Base-by-base conservation (phyloP, 2,888 invertebrate species). In the Parnassius smintheus region DNA sequence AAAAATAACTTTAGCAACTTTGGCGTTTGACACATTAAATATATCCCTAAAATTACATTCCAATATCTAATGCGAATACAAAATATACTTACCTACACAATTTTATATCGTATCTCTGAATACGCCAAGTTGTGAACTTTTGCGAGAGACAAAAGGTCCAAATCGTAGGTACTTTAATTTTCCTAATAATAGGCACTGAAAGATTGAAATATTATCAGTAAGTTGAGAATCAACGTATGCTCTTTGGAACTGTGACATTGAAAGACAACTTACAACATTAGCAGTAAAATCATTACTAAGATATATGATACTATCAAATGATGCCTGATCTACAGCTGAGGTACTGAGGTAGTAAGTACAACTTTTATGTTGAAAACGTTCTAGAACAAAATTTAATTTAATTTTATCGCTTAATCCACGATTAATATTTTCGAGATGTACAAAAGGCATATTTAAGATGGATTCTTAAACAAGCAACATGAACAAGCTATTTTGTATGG, bases 21-120 rank as follows among this genome's bases (percentile, higher is more conserved):
- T 83, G 80, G 80, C 79, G 76, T 84, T 81, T 76, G 76, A 81
- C 75, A 73, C 71, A 67, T 59, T 56, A 56, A 48, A 69, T 77
- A 76, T 66, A 69, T 79, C 72, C 70, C 75, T 80, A 81, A 78
- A 35, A 74, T 74, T 77, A 78, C 71, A 74, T 72, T 81, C 78
- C 70, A 83, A 78, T 80, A 78, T 82, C 78, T 85, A 83, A 78
- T 76, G 80, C 76, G 76, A 77, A 81, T 81, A 85, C 75, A 83
- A 85, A 85, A 85, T 83, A 86, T 82, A 79, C 75, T 76, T 82
- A 82, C 74, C 55, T 70, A 71, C 63, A 65, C 58, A 66, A 72
- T 78, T 75, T 80, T 82, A 86, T 86, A 88, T 86, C 86, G 88
- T 86, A 87, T 87, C 85, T 86, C 83, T 87, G 87, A 88, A 87